Conservation (phyloP, 2,113 vertebrate species). For the Columba livia region DNA sequence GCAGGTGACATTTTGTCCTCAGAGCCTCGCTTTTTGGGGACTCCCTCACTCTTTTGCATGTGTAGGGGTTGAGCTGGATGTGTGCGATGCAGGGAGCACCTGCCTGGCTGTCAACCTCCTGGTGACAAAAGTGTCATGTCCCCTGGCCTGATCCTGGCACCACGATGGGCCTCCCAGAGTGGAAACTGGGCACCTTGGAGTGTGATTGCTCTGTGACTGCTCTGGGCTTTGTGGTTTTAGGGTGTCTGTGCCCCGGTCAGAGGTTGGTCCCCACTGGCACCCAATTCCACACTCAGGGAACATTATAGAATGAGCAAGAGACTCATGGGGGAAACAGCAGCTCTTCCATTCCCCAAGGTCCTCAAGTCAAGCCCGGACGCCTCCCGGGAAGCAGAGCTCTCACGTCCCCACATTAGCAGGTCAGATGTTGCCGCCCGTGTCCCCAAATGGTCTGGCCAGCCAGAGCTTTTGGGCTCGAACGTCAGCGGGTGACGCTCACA, state of each 20-base stretch:
- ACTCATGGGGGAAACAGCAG: fast-evolving
- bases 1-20: not conserved
- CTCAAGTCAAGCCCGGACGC: not conserved
- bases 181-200: not conserved
- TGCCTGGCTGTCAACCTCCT: not conserved
- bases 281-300: not conserved
- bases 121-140: fast-evolving
- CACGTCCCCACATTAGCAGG: not conserved
- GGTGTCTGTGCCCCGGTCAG: not conserved
- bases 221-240: not conserved
- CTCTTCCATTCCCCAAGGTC: not conserved
- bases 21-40: not conserved
- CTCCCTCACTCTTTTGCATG: not conserved
- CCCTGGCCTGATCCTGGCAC: not conserved
- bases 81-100: fast-evolving
- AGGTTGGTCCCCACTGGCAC: not conserved
- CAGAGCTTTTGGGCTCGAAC: not conserved
- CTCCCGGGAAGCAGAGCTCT: not conserved
- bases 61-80: fast-evolving
- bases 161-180: not conserved
- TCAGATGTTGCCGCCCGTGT: not conserved
- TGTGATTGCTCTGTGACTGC: fast-evolving
- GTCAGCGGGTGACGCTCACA: not conserved
- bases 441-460: not conserved
- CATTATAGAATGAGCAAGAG: not conserved